These are phyloP conservation scores for Coenobita brevimanus DNA, from an alignment of 1,140 invertebrate species.

Conservation along the genomic window DNA sequence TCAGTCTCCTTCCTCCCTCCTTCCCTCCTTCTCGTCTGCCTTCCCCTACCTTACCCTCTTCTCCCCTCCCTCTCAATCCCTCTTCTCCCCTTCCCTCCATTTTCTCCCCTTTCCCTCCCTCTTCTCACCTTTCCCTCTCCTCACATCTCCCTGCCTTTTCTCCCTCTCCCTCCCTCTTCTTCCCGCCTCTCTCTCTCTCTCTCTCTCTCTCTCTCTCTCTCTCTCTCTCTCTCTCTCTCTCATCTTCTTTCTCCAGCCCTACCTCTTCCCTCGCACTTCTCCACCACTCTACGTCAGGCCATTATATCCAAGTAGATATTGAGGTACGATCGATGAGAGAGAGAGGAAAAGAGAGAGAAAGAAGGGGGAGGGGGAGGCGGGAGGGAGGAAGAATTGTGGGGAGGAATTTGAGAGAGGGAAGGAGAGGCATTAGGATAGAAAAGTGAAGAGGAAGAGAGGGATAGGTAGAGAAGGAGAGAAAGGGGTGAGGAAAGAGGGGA, in stretches of 20 bases:
- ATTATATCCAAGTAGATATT: background rate
- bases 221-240: background rate
- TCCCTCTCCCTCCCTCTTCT: background rate
- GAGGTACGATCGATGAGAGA: background rate
- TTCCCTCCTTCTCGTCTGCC: too few relatives aligned
- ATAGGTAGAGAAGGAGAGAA: background rate
- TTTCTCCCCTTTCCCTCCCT: background rate
- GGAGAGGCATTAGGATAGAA: background rate
- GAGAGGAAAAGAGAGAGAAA: background rate
- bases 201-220: background rate
- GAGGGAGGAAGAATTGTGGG: background rate
- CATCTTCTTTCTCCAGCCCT: background rate
- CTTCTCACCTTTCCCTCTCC: background rate
- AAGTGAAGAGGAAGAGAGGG: background rate
- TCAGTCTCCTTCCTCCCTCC: background rate
- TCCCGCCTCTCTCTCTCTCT: background rate
- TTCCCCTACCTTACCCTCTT: background rate
- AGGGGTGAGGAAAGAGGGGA: background rate
- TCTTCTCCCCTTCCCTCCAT: background rate
- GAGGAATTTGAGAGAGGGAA: background rate
- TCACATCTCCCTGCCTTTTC: background rate
- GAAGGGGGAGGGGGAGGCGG: too few relatives aligned
- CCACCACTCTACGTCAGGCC: background rate
- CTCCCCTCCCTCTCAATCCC: background rate
- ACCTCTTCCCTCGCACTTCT: background rate